A percentile compares a stretch with the other conserved stretches of the same genome.
Evolutionary conservation across 2,113 vertebrate species (phyloP).

Genomic region (Melanerpes aurifrons): DNA sequence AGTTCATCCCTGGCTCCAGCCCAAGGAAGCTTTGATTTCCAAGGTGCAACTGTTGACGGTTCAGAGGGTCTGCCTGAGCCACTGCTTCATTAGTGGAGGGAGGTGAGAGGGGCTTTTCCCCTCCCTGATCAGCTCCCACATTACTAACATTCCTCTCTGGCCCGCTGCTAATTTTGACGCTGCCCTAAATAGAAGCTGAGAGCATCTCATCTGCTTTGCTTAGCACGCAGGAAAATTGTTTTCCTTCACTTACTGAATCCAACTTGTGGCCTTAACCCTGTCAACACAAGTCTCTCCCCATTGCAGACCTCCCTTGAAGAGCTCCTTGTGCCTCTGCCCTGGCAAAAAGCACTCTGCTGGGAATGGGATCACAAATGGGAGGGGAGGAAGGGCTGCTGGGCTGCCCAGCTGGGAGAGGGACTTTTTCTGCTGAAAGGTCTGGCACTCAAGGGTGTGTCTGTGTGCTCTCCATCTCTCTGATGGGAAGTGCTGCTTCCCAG

Average conservation of each 20-base stretch:
- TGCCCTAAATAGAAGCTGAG: slow-evolving; percentile 75
- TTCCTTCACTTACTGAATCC: slow-evolving; percentile 42
- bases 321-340: not conserved
- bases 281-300: not conserved
- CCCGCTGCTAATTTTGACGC: slow-evolving; percentile 69
- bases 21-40: not conserved
- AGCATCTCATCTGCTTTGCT: slow-evolving; percentile 62
- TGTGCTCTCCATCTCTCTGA: not conserved
- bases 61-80: not conserved
- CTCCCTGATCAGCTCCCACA: slow-evolving; percentile 27
- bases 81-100: not conserved
- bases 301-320: not conserved
- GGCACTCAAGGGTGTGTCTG: accelerated
- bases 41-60: not conserved
- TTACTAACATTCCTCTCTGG: slow-evolving; percentile 48
- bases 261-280: slow-evolving; percentile 38
- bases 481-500: not conserved
- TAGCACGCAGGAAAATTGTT: slow-evolving; percentile 50
- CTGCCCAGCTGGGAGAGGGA: not conserved
- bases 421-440: not conserved
- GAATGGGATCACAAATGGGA: accelerated
- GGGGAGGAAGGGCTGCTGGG: not conserved
- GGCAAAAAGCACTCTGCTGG: not conserved
- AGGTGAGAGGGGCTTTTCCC: slow-evolving; percentile 42
- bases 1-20: not conserved